Conservation (phyloP, 35 echinoderm and acorn worm species). For the Holothuria glaberrima region DNA sequence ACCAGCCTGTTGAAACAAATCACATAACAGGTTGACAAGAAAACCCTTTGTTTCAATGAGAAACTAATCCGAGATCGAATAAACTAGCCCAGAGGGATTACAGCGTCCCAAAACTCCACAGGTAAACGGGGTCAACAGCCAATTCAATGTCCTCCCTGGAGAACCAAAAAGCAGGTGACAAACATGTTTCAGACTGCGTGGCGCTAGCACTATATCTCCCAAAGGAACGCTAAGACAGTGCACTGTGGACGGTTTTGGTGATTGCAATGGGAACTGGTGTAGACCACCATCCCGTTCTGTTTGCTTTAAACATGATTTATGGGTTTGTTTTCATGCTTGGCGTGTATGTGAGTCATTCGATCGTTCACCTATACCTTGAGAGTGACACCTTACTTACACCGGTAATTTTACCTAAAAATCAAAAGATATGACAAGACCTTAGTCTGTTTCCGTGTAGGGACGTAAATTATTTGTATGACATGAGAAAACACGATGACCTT, state of each 20-base stretch:
- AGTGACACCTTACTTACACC: too few species aligned
- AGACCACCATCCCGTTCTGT: too few species aligned
- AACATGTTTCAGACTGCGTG: slow-evolving; percentile 27
- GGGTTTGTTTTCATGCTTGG: neutral
- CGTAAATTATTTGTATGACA: too few species aligned
- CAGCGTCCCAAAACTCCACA: neutral
- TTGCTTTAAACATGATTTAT: slow-evolving; percentile 19
- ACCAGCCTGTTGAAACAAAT: slow-evolving; percentile 25
- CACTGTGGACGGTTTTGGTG: too few species aligned
- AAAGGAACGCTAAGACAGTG: neutral
- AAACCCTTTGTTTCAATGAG: slow-evolving; percentile 16
- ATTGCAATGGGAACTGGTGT: too few species aligned
- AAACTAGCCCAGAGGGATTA: slow-evolving; percentile 41
- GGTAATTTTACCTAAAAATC: too few species aligned
- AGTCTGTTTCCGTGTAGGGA: too few species aligned
- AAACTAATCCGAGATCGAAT: slow-evolving; percentile 5
- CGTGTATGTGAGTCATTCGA: neutral
- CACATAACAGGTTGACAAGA: slow-evolving; percentile 22
- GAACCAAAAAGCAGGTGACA: slow-evolving; percentile 12
- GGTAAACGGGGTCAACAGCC: slow-evolving; percentile 32
- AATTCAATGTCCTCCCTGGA: neutral
- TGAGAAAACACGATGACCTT: too few species aligned
- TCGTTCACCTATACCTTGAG: too few species aligned
- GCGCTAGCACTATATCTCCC: slow-evolving; percentile 16
- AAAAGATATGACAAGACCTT: too few species aligned